Conservation (phyloP, 2,113 vertebrate species). For the Fregetta grallaria region DNA sequence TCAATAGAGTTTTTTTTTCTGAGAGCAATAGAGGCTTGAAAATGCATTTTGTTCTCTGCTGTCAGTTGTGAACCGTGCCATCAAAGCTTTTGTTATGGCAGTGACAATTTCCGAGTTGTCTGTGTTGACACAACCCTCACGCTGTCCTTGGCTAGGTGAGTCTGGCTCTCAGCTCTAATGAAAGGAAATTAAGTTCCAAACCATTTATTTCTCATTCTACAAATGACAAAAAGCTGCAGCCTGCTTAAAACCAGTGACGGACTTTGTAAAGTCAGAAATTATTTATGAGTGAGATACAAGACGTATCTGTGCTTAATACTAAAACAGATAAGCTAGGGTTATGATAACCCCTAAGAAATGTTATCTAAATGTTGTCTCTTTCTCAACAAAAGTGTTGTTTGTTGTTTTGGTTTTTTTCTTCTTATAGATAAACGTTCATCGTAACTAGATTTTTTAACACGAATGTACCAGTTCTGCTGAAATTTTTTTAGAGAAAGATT, state of each 20-base stretch:
- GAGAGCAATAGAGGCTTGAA: neutral
- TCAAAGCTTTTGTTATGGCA: slow-evolving; percentile 8
- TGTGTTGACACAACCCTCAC: slow-evolving; percentile 15
- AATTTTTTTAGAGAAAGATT: neutral
- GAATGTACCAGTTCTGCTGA: neutral
- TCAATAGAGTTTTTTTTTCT: neutral
- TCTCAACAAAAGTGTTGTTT: neutral
- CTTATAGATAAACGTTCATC: neutral
- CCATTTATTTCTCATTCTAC: neutral
- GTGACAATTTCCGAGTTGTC: slow-evolving; percentile 4
- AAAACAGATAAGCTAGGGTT: neutral
- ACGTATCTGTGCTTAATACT: neutral
- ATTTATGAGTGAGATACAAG: neutral
- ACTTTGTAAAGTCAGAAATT: neutral
- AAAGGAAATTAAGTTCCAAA: slow-evolving; percentile 26
- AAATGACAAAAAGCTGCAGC: neutral
- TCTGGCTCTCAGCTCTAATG: neutral
- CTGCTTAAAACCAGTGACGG: neutral
- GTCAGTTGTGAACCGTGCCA: neutral
- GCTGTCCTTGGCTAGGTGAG: slow-evolving; percentile 43
- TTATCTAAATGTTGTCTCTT: neutral
- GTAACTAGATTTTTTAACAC: neutral
- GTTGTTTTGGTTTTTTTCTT: neutral
- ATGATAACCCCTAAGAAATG: neutral
- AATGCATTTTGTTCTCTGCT: slow-evolving; percentile 28